Conservation (phyloP, 1,140 invertebrate genomes). For the Rhyacophila brunnea region DNA sequence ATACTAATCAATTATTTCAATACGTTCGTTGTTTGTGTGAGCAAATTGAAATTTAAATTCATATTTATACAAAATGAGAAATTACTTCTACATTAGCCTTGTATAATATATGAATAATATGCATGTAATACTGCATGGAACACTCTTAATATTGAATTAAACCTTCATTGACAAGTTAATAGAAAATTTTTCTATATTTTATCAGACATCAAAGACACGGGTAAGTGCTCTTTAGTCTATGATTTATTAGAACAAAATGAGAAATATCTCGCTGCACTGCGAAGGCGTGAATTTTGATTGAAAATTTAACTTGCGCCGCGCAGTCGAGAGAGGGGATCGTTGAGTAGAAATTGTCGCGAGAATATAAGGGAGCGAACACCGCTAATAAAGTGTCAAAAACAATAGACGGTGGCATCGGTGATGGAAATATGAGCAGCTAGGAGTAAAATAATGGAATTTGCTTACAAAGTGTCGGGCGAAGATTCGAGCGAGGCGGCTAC, state of each 20-base stretch:
- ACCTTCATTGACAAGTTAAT: no score
- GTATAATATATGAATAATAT: no score
- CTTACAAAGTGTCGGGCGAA: conserved; percentile 13
- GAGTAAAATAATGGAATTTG: conserved; percentile 21
- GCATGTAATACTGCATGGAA: no score
- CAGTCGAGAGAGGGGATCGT: neutral
- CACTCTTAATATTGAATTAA: no score
- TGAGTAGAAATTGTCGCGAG: conserved; percentile 14
- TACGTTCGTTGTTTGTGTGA: no score
- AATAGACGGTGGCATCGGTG: conserved; percentile 19
- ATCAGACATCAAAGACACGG: no score
- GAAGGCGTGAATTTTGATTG: conserved; percentile 24
- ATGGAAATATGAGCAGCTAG: conserved; percentile 23
- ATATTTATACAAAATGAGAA: no score
- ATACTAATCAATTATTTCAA: no score
- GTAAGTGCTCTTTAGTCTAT: no score
- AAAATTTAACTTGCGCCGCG: conserved; percentile 13
- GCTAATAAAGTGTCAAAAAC: conserved; percentile 33
- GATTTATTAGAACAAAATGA: conserved; percentile 15
- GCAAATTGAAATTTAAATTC: no score
- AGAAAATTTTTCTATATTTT: no score
- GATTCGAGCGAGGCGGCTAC: neutral
- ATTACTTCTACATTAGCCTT: no score
- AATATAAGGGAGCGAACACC: conserved; percentile 24
- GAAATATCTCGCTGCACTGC: conserved; percentile 8